phyloP scores from a whole-genome alignment of 1,140 invertebrate species.

The Cydia splendana region DNA sequence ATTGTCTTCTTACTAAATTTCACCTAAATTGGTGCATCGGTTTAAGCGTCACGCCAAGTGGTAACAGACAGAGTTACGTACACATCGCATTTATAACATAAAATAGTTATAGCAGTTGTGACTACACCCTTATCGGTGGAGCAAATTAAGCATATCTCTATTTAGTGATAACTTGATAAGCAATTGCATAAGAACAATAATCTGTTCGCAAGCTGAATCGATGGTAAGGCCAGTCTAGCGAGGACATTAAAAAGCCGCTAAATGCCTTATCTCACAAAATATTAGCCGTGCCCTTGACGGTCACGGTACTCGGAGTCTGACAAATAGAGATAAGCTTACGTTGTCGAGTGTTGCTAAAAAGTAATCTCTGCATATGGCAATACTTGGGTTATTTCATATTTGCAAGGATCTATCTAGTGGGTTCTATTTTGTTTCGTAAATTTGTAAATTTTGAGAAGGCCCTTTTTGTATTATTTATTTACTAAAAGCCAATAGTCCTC shows the following conservation, averaged over 20 bases:
- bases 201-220: not conserved
- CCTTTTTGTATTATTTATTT: too few relatives aligned
- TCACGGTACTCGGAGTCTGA: constrained; percentile 3
- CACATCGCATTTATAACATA: too few relatives aligned
- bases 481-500: too few relatives aligned
- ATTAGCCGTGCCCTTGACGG: constrained; percentile 2
- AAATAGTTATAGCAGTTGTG: too few relatives aligned
- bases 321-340: constrained; percentile 4
- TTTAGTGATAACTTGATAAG: not conserved
- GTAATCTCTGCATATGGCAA: not conserved
- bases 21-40: too few relatives aligned
- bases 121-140: not conserved
- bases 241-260: not conserved
- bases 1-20: too few relatives aligned
- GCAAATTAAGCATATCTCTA: not conserved
- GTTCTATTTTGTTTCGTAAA: not conserved
- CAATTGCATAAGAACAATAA: not conserved
- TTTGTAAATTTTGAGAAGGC: too few relatives aligned
- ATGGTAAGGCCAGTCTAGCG: not conserved
- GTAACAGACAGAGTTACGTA: too few relatives aligned
- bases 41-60: too few relatives aligned
- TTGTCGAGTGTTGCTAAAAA: not conserved
- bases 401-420: not conserved
- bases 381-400: not conserved
- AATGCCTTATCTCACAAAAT: not conserved